A percentile compares a stretch with the other conserved stretches of the same genome.
These are phyloP conservation scores for Paralvinella palmiformis DNA, from an alignment of 1,140 invertebrate species.

Conservation along the genomic window DNA sequence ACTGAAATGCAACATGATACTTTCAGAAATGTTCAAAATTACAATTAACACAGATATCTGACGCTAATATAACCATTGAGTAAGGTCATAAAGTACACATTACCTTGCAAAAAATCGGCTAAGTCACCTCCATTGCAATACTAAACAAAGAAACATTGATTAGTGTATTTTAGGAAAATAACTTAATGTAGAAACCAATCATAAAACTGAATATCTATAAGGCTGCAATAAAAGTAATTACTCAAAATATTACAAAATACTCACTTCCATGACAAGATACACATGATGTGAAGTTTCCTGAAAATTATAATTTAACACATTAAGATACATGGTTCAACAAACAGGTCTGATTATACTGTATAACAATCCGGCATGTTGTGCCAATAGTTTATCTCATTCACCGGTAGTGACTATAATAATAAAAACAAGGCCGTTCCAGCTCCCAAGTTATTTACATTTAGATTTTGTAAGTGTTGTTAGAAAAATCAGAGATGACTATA, in stretches of 20 bases:
- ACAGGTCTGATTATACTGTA: no score
- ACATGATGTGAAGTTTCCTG: constrained; percentile 86
- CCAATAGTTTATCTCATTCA: no score
- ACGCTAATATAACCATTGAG: background rate
- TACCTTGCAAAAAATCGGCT: constrained; percentile 89
- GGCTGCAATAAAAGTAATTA: background rate
- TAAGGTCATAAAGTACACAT: constrained; percentile 26
- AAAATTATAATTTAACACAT: constrained; percentile 34
- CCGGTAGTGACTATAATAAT: no score
- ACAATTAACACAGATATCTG: background rate
- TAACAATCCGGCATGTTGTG: no score
- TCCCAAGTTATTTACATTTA: no score
- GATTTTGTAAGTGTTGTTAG: no score
- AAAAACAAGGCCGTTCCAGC: no score
- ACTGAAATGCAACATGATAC: background rate
- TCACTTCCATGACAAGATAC: constrained; percentile 92
- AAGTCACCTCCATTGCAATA: constrained; percentile 99
- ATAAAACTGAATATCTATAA: background rate
- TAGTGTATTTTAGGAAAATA: background rate
- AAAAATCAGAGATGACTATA: no score
- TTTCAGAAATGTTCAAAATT: background rate
- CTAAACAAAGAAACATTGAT: constrained; percentile 52
- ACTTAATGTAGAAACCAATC: background rate
- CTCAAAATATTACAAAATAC: background rate
- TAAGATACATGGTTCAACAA: constrained; percentile 4